phyloP scores from a whole-genome alignment of 2,888 invertebrate species.

The Eristalis tenax region DNA sequence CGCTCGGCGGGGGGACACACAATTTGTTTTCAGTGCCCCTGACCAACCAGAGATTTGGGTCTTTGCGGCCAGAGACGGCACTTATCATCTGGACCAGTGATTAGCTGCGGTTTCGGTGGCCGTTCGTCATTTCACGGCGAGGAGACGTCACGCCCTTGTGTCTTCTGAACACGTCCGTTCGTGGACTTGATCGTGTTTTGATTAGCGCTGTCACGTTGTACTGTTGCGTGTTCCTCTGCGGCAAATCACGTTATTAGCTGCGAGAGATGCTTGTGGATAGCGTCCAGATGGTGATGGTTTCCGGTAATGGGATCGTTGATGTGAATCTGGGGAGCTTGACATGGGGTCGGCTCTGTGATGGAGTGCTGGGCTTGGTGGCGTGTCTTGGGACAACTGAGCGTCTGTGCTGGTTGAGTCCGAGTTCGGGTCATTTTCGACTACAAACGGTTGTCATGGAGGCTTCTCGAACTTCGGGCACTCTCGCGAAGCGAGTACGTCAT shows the following conservation, averaged over 20 bases:
- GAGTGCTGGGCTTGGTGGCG: not conserved
- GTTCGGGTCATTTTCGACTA: too few species aligned
- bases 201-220: not conserved
- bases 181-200: not conserved
- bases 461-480: too few species aligned
- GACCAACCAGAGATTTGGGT: slow-evolving; percentile 47
- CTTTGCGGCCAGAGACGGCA: slow-evolving; percentile 28
- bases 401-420: too few species aligned
- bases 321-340: not conserved
- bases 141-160: slow-evolving; percentile 64
- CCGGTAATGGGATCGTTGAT: not conserved
- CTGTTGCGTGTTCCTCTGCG: not conserved
- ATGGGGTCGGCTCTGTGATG: not conserved
- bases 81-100: slow-evolving; percentile 66
- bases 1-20: not conserved
- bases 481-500: too few species aligned
- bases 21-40: slow-evolving; percentile 13
- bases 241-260: not conserved
- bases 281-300: not conserved
- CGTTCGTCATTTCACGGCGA: slow-evolving; percentile 33
- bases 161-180: not conserved
- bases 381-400: not conserved
- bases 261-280: not conserved
- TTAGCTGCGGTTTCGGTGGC: slow-evolving; percentile 49
- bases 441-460: too few species aligned